Conservation (phyloP, 2,113 vertebrate species). For the Calidris pygmaea region DNA sequence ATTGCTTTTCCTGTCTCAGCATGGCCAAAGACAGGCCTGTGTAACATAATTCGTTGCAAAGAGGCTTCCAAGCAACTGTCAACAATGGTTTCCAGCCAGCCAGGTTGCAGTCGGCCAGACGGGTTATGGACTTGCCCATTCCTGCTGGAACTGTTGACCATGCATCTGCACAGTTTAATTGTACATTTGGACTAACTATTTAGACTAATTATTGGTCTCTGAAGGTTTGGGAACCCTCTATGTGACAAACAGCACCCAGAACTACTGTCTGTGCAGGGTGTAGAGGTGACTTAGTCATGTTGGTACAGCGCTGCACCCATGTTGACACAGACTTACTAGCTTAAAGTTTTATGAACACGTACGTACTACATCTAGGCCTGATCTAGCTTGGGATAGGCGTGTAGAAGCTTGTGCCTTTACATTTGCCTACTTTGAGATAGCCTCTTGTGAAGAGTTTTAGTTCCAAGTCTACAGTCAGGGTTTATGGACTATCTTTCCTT, state of each 20-base stretch:
- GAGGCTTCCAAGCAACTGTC: neutral
- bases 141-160: neutral
- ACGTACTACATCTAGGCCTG: neutral
- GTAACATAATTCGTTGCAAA: neutral
- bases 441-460: neutral
- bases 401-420: neutral
- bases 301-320: neutral
- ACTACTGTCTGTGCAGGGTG: rapidly evolving
- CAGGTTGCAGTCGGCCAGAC: neutral
- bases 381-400: neutral
- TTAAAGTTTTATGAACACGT: neutral
- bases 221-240: neutral
- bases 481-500: neutral
- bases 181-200: neutral
- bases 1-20: neutral
- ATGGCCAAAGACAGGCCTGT: neutral
- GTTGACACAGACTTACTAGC: neutral
- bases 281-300: neutral
- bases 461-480: neutral
- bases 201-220: neutral
- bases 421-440: neutral
- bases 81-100: neutral
- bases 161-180: neutral
- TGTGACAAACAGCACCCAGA: neutral
- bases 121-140: neutral